These are phyloP conservation scores for chimpanzee (Pan troglodytes) DNA, from an alignment of 2,113 vertebrate genomes.

Conservation along the genomic window NHGRI_mPanTro3-v2.1_pri NC_072403.2:102589501-102590000, in stretches of 20 bases:
- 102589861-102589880: neutral
- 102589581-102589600: slow-evolving; percentile 30
- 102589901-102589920: slow-evolving; percentile 16
- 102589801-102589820: slow-evolving; percentile 37
- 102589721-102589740: neutral
- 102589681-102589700: neutral
- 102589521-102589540: slow-evolving; percentile 28
- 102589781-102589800: neutral
- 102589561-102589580: slow-evolving; percentile 14
- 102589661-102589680: neutral
- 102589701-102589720: neutral
- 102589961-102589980: neutral
- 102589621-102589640: slow-evolving; percentile 23
- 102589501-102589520: neutral
- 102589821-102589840: neutral
- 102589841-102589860: neutral
- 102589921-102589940: neutral
- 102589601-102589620: slow-evolving; percentile 23
- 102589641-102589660: neutral
- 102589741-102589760: neutral
- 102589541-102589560: slow-evolving; percentile 14
- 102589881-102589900: neutral
- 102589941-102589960: slow-evolving; percentile 5
- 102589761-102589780: slow-evolving; percentile 19
- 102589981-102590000: neutral